Evolutionary conservation across 2,797 vertebrate genomes (phyloP).

Genomic region (Squalus acanthias): DNA sequence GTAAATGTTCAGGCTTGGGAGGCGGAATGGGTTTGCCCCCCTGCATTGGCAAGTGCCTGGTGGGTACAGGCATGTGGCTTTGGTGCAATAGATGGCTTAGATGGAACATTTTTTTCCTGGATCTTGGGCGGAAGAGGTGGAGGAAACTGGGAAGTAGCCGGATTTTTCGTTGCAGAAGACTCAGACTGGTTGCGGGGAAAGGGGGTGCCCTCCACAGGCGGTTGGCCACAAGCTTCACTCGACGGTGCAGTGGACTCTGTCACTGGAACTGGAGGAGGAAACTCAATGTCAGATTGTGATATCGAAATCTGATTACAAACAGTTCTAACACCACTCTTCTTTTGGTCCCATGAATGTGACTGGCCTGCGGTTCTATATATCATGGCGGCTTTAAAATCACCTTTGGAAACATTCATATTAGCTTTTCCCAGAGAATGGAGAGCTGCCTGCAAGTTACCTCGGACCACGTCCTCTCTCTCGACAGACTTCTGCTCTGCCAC

Average conservation of each 20-base stretch:
- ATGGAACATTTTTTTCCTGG: slow-evolving; percentile 50
- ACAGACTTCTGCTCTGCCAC: slow-evolving; percentile 65
- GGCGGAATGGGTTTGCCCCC: slow-evolving; percentile 55
- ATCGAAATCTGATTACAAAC: slow-evolving; percentile 64
- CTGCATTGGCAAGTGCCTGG: slow-evolving; percentile 45
- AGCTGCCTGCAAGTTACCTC: slow-evolving; percentile 67
- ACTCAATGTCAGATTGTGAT: slow-evolving; percentile 55
- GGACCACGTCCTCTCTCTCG: slow-evolving; percentile 76
- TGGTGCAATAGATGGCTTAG: slow-evolving; percentile 60
- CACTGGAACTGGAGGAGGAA: slow-evolving; percentile 66
- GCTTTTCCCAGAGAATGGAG: slow-evolving; percentile 73
- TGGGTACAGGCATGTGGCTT: slow-evolving; percentile 63
- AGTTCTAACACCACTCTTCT: slow-evolving; percentile 51
- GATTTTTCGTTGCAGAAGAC: not conserved
- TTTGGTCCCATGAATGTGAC: slow-evolving; percentile 66
- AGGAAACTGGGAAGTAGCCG: slow-evolving; percentile 43
- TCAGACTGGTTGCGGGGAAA: slow-evolving; percentile 27
- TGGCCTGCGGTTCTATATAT: slow-evolving; percentile 78
- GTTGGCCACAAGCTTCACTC: slow-evolving; percentile 36
- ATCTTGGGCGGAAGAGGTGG: slow-evolving; percentile 56
- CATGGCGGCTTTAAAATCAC: slow-evolving; percentile 80
- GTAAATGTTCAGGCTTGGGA: slow-evolving; percentile 53
- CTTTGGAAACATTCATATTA: slow-evolving; percentile 74
- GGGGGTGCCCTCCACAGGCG: slow-evolving; percentile 37
- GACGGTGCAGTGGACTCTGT: slow-evolving; percentile 52